Evolutionary conservation across 2,113 vertebrate genomes (phyloP), one percentile per base, ranked within the genome.

Genomic region (Xenopus tropicalis): DNA sequence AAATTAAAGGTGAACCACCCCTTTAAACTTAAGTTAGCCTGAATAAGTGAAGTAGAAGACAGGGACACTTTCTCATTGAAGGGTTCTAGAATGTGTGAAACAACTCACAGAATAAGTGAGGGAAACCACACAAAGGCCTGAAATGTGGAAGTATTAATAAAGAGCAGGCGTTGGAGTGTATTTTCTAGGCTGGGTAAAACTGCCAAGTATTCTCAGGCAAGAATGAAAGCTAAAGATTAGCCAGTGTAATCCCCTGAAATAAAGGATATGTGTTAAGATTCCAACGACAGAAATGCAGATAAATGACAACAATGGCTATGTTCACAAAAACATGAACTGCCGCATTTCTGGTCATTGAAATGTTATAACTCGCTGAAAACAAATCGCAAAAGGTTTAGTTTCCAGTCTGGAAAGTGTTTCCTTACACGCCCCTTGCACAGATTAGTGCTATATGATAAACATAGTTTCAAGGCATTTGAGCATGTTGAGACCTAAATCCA

Each of bases 71-170:
- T 54, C 51, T 54, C 51, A 16, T 9, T n/a, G 52, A 20, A n/a
- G 52, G 19, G 19, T 17, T 54, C 7, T 54, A 17, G 14, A 54
- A 54, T 54, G 5, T 54, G 52, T n/a, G 52, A 54, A 54, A 9
- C 52, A n/a, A 3, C 14, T 54, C 52, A 17, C 52, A 54, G 2
- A 54, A 4, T n/a, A n/a, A 54, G 4, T 14, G 52, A 54, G 52
- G 52, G 5, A 54, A 54, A 54, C 14, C 52, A 54, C 14, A 54
- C 17, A 54, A 43, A 43, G 4, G 12, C 10, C 3, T 65, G 5
- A 43, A n/a, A 43, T 65, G 37, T n/a, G 8, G 62, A 65, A 65
- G 37, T 65, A 64, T 25, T 19, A 25, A 51, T 25, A 23, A 54
- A 51, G 6, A 25, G 43, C 21, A 54, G 24, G 11, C 16, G 22